A percentile compares a stretch with the other conserved stretches of the same genome.
Conservation (phyloP, 2,797 vertebrate species). For the Moxostoma hubbsi region DNA sequence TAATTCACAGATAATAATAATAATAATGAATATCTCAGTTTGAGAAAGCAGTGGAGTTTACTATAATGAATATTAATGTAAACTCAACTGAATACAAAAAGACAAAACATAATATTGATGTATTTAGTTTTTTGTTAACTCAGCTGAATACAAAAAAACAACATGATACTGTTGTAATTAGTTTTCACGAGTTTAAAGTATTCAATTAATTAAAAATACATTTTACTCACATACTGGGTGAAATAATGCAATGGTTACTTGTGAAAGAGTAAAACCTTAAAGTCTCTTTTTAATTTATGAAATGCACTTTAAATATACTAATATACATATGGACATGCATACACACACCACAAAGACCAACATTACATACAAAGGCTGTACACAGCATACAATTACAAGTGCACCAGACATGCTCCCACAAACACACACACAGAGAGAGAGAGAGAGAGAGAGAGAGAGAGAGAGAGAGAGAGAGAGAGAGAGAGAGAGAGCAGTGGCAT, state of each 20-base stretch:
- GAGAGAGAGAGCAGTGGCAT: slow-evolving; percentile 51
- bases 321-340: neutral
- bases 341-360: slow-evolving; percentile 5
- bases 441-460: no score
- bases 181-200: neutral
- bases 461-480: no score
- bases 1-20: slow-evolving; percentile 51
- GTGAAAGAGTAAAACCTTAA: neutral
- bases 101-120: neutral
- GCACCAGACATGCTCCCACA: slow-evolving; percentile 1
- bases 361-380: neutral
- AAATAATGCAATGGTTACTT: neutral
- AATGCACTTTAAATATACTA: slow-evolving; percentile 25
- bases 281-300: neutral
- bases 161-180: neutral
- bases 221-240: no score
- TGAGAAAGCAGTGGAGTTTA: slow-evolving; percentile 40
- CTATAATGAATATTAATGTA: slow-evolving; percentile 38
- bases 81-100: slow-evolving; percentile 39
- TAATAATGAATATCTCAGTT: slow-evolving; percentile 45
- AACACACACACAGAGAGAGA: neutral
- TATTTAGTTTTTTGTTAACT: neutral
- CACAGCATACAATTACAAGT: neutral
- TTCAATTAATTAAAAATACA: no score
- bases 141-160: no score